A percentile compares a stretch with the other conserved stretches of the same genome.
Conservation (phyloP, 2,113 vertebrate species). For the Pollachius pollachius region DNA sequence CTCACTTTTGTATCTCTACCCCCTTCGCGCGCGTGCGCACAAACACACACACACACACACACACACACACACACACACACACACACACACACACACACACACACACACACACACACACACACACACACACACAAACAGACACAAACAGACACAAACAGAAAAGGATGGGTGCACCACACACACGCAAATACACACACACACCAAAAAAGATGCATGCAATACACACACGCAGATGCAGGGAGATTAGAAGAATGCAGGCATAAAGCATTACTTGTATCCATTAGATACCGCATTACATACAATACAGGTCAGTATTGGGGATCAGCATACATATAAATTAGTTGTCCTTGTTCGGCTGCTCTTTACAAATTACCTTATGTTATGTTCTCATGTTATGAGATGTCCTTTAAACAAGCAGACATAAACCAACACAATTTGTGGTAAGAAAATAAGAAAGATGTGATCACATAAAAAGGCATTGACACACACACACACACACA, state of each 20-base stretch:
- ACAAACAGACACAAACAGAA: too few relatives aligned
- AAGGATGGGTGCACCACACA: too few relatives aligned
- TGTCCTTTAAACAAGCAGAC: constrained; percentile 36
- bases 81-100: too few relatives aligned
- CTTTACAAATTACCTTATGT: constrained; percentile 52
- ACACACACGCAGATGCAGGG: constrained; percentile 33
- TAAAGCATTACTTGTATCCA: not conserved
- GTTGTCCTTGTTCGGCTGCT: constrained; percentile 3
- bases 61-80: not conserved
- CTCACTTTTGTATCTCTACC: too few relatives aligned
- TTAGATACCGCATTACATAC: constrained; percentile 15
- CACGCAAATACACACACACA: constrained; percentile 7
- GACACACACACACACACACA: constrained; percentile 11
- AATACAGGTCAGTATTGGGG: constrained; percentile 35
- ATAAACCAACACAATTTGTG: too few relatives aligned
- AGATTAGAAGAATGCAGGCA: not conserved
- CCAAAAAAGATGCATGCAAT: not conserved
- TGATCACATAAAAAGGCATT: too few relatives aligned
- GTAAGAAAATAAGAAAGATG: too few relatives aligned
- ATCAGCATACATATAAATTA: not conserved
- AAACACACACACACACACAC: constrained; percentile 1
- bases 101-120: too few relatives aligned
- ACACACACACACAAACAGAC: too few relatives aligned
- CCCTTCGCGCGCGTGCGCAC: constrained; percentile 27
- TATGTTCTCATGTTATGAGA: constrained; percentile 51